Conservation (phyloP, 2,113 vertebrate genomes). For the Toxotes jaculatrix region DNA sequence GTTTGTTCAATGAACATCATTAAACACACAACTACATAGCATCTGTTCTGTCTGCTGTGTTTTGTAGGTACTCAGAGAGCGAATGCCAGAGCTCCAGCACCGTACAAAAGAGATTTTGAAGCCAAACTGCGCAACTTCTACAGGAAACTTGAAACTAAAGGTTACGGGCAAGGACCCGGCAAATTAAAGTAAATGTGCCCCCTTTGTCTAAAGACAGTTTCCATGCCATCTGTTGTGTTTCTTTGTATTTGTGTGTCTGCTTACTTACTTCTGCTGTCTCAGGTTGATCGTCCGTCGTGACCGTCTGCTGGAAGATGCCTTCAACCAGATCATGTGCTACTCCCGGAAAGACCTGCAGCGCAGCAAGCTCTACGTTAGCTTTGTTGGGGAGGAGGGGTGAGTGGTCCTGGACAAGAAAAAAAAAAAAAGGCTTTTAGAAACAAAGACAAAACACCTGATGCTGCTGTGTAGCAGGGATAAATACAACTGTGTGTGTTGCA, state of each 20-base stretch:
- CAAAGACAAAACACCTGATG: too few species aligned
- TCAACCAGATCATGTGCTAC: slow-evolving; percentile 96
- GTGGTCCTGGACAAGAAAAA: slow-evolving; percentile 1
- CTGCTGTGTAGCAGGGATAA: too few species aligned
- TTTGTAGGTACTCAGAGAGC: slow-evolving; percentile 92
- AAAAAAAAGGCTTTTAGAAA: too few species aligned
- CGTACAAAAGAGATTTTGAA: slow-evolving; percentile 95
- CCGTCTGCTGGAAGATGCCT: slow-evolving; percentile 94
- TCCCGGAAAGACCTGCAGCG: slow-evolving; percentile 95
- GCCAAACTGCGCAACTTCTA: slow-evolving; percentile 96
- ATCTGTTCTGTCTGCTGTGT: too few species aligned
- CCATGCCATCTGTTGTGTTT: neutral
- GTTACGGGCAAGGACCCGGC: slow-evolving; percentile 94
- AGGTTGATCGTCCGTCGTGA: slow-evolving; percentile 94
- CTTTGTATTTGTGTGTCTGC: neutral
- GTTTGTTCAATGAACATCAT: too few species aligned
- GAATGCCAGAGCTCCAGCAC: slow-evolving; percentile 92
- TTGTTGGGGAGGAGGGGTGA: slow-evolving; percentile 95
- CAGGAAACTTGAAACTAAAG: slow-evolving; percentile 94
- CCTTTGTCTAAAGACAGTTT: neutral
- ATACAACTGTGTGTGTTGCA: slow-evolving; percentile 53
- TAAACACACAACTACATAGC: too few species aligned
- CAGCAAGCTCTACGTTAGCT: slow-evolving; percentile 94
- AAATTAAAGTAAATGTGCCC: slow-evolving; percentile 89
- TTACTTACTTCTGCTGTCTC: slow-evolving; percentile 12